Percentiles rank a stretch among this genome's conserved stretches.
Conservation (phyloP, 2,797 vertebrate species). For the Naso thynnoides region DNA sequence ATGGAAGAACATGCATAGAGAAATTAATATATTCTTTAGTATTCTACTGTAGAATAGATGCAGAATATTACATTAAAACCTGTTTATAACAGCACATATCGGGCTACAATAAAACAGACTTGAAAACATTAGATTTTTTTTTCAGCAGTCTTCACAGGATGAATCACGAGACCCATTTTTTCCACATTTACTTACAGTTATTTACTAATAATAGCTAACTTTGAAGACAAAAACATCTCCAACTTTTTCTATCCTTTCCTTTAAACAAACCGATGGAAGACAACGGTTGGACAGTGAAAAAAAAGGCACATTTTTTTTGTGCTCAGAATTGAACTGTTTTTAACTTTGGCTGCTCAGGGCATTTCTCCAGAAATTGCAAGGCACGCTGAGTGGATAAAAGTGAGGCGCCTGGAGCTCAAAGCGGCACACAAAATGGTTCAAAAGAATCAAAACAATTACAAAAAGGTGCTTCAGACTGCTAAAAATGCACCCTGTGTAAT, state of each 20-base stretch:
- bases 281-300: background rate
- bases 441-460: constrained; percentile 39
- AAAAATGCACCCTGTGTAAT: constrained; percentile 22
- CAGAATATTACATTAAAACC: constrained; percentile 5
- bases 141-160: background rate
- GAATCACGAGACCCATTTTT: background rate
- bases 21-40: background rate
- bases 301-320: background rate
- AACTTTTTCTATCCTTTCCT: background rate
- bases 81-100: background rate
- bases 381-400: constrained; percentile 39
- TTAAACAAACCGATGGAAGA: background rate
- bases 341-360: constrained; percentile 20
- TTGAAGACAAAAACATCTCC: no score
- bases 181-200: no score
- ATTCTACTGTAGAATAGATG: background rate
- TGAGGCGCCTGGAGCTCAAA: constrained; percentile 28
- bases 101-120: background rate
- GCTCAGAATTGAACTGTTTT: constrained; percentile 11
- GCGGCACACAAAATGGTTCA: constrained; percentile 13
- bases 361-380: constrained; percentile 27
- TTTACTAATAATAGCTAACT: no score
- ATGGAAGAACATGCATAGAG: background rate
- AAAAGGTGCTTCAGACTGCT: constrained; percentile 31
- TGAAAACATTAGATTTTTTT: constrained; percentile 8